phyloP scores from a whole-genome alignment of 2,113 vertebrate species.

The Pimephales promelas region DNA sequence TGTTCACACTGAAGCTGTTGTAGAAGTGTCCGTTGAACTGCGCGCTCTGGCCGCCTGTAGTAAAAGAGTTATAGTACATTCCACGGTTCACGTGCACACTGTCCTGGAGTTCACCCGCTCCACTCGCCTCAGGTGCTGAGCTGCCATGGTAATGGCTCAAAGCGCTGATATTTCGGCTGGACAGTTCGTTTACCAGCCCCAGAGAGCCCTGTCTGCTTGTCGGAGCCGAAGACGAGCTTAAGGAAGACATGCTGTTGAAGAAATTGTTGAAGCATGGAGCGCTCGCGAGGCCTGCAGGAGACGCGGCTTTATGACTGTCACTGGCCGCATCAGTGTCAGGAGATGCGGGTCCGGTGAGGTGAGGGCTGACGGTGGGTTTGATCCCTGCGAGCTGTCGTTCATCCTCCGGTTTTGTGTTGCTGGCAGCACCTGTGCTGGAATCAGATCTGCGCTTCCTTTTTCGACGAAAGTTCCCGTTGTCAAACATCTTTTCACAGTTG shows the following conservation, averaged over 20 bases:
- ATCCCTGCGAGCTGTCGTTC: conserved; percentile 64
- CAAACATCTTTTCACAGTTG: conserved; percentile 99
- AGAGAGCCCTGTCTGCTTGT: conserved; percentile 71
- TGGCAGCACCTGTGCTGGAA: conserved; percentile 63
- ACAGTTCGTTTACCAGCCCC: conserved; percentile 78
- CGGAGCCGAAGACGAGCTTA: conserved; percentile 71
- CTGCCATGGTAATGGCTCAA: conserved; percentile 72
- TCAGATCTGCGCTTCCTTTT: conserved; percentile 93
- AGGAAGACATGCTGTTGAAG: conserved; percentile 87
- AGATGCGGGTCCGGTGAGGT: conserved; percentile 79
- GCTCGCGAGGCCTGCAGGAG: conserved; percentile 76
- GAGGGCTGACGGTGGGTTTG: conserved; percentile 80
- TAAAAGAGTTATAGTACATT: conserved; percentile 89
- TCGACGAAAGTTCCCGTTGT: conserved; percentile 96
- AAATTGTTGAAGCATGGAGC: conserved; percentile 89
- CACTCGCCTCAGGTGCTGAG: conserved; percentile 52
- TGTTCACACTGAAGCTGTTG: conserved; percentile 94
- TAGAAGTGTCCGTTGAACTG: conserved; percentile 89
- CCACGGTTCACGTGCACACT: conserved; percentile 77
- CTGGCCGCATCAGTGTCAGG: conserved; percentile 80
- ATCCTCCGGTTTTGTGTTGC: conserved; percentile 80
- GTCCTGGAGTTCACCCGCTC: conserved; percentile 73
- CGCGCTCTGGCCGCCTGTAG: conserved; percentile 78
- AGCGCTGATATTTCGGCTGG: conserved; percentile 80
- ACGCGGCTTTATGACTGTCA: conserved; percentile 78